Conservation (phyloP, 2,113 vertebrate species). For the Neopipo cinnamomea region DNA sequence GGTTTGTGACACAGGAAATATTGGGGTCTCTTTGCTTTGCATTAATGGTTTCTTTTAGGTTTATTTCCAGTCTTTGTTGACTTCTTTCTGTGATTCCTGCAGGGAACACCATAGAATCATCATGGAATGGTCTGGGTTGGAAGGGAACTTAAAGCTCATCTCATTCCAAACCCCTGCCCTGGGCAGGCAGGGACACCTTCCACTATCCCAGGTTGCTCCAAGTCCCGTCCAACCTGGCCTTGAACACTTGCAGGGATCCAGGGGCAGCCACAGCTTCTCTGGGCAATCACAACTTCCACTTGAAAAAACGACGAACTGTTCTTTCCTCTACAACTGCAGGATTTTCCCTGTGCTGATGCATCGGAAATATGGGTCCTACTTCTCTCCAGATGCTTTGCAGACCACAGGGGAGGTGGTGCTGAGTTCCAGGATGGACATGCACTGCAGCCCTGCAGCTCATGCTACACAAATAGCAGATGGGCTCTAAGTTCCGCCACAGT, state of each 20-base stretch:
- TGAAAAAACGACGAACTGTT: background rate
- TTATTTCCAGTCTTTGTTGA: background rate
- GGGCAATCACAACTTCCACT: background rate
- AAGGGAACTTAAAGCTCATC: background rate
- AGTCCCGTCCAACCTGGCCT: rapidly evolving
- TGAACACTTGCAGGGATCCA: background rate
- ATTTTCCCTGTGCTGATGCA: background rate
- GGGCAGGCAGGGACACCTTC: background rate
- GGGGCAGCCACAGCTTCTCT: background rate
- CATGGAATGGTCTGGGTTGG: background rate
- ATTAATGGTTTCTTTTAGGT: background rate
- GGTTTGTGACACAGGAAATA: background rate
- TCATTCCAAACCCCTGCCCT: too few relatives aligned
- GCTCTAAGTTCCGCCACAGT: background rate
- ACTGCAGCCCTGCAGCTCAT: background rate
- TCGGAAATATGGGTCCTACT: background rate
- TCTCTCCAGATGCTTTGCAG: background rate
- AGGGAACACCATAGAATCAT: background rate
- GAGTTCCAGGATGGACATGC: background rate
- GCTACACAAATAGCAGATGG: background rate
- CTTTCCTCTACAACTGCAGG: background rate
- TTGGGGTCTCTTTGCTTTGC: background rate
- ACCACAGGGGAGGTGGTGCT: background rate
- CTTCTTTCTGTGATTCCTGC: background rate
- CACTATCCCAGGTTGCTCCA: rapidly evolving